Percentiles rank a stretch among this genome's conserved stretches.
phyloP scores from a whole-genome alignment of 2,888 invertebrate species.

The Tenthredo mesomela region DNA sequence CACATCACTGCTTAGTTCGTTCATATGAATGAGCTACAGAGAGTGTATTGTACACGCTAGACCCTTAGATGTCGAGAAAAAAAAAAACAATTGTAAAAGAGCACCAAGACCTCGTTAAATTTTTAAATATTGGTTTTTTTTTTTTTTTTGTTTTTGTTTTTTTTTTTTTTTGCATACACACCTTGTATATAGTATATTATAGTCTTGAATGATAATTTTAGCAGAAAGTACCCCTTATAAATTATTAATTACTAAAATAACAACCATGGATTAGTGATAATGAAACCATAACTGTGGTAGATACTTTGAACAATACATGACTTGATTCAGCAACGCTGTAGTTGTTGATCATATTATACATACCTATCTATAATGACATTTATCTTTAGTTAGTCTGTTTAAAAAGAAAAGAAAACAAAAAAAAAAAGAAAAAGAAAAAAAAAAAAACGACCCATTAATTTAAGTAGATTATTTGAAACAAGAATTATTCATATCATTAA shows the following conservation, averaged over 20 bases:
- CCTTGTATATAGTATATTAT: constrained; percentile 55
- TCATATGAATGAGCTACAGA: constrained; percentile 42
- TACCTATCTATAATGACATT: constrained; percentile 5
- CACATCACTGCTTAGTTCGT: background rate
- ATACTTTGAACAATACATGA: constrained; percentile 50
- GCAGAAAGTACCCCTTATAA: constrained; percentile 51
- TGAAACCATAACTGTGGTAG: constrained; percentile 6
- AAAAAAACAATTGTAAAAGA: constrained; percentile 33
- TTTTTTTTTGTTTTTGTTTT: constrained; percentile 12
- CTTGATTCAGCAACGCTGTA: constrained; percentile 23
- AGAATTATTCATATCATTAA: constrained; percentile 37
- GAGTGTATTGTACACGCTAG: constrained; percentile 21
- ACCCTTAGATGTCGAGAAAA: constrained; percentile 1
- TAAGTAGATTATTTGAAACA: constrained; percentile 18
- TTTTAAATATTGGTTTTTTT: constrained; percentile 22
- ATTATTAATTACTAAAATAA: constrained; percentile 50
- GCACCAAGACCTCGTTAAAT: constrained; percentile 49
- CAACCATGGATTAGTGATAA: constrained; percentile 40
- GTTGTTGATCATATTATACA: background rate
- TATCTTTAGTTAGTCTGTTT: background rate
- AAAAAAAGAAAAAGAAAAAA: too few species aligned
- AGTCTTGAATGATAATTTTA: constrained; percentile 53
- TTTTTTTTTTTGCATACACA: constrained; percentile 55
- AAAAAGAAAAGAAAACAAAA: too few species aligned
- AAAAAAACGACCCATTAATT: background rate